Evolutionary conservation across 37 sponge, comb jelly and placozoan species (phyloP), one percentile per base, ranked within the genome.

Genomic region (Chondrilla cf. caribensis): DNA sequence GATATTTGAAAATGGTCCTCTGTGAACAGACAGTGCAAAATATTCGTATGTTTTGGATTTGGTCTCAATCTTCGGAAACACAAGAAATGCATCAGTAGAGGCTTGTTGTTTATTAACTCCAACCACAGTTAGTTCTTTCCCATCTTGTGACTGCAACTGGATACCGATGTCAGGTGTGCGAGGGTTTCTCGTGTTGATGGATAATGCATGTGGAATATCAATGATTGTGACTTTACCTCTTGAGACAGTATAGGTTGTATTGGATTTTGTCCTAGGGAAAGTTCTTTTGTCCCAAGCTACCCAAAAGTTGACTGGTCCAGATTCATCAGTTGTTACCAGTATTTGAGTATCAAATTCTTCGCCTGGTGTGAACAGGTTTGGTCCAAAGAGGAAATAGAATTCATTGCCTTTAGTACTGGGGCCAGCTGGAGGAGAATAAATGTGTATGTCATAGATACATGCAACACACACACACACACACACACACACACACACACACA

Each of bases 71-170:
- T 37, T 24, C 37, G 87, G 83, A 25, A 87, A 66, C 35, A 79
- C 87, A 58, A 82, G 57, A 44, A 82, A 87, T 2, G 79, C 57
- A 82, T 87, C 87, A 37, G 79, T 62, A 2, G 87, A 77, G 0
- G 32, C 60, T 0, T 25, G 28, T 26, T 82, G 67, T 42, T 87
- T 77, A 78, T 87, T 87, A 3, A 78, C 18, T 55, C 79, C 87
- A 47, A 55, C 24, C 15, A 87, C 82, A 21, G 68, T 81, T 22
- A 81, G 38, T 15, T 37, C 21, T 70, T 37, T 58, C 38, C 39
- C 71, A 70, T 31, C 71, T 17, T 22, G 21, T 38, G 71, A 6
- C 18, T 70, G 37, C 19, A 70, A 7, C 7, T 3, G 37, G 37
- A 70, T 70, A 8, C 31, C 21, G 7, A 37, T 14, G 18, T 31